phyloP scores from a whole-genome alignment of 2,888 invertebrate genomes.

The Sepioteuthis lessoniana region DNA sequence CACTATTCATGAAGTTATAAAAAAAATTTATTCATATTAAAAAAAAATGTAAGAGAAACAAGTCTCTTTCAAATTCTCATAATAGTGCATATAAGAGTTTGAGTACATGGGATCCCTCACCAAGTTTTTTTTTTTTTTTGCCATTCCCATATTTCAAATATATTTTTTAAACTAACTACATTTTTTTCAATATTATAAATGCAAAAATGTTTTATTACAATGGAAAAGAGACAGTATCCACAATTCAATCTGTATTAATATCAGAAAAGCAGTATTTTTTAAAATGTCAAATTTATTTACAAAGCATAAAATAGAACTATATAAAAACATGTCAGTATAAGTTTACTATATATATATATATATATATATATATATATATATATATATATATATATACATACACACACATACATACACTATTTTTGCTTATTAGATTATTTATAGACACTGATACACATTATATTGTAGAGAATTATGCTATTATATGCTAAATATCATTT shows the following conservation, averaged over 20 bases:
- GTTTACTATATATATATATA: too few species aligned
- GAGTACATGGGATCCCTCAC: neutral
- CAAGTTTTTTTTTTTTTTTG: neutral
- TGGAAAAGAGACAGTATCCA: neutral
- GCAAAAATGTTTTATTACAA: neutral
- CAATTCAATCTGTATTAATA: neutral
- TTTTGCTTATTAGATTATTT: neutral
- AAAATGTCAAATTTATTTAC: neutral
- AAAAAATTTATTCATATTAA: neutral
- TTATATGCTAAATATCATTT: too few species aligned
- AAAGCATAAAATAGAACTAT: neutral
- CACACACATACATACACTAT: neutral
- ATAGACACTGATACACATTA: too few species aligned
- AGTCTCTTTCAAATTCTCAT: neutral
- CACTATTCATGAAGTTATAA: too few species aligned
- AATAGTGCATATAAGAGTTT: neutral
- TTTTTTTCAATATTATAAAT: neutral
- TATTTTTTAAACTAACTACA: neutral
- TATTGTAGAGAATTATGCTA: too few species aligned
- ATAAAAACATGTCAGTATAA: neutral
- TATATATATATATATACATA: too few species aligned
- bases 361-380: too few species aligned
- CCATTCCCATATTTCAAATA: neutral
- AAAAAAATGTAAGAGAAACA: neutral
- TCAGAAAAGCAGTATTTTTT: neutral